Percentiles rank a stretch among this genome's conserved stretches.
Evolutionary conservation across 2,888 invertebrate genomes (phyloP).

Genomic region (Physocephala rufipes): DNA sequence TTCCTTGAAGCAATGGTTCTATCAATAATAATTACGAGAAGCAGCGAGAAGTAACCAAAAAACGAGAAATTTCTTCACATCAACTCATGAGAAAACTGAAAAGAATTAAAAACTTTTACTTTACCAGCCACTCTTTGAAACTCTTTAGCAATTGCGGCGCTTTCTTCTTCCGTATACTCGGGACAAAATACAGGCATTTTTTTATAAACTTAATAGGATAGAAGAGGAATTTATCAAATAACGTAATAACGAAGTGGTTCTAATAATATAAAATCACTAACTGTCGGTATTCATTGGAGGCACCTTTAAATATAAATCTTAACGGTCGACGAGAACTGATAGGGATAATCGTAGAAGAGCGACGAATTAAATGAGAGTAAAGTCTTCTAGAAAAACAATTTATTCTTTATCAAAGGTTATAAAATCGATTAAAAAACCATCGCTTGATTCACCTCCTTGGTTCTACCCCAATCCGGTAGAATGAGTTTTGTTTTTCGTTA

Average conservation of each 20-base stretch:
- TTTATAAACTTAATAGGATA: not conserved
- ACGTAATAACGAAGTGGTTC: not conserved
- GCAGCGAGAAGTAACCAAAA: too few relatives aligned
- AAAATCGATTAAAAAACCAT: too few relatives aligned
- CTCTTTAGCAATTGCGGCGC: slow-evolving; percentile 65
- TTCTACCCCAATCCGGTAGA: too few relatives aligned
- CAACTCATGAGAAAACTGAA: too few relatives aligned
- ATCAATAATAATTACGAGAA: too few relatives aligned
- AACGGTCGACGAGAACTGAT: not conserved
- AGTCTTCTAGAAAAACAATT: not conserved
- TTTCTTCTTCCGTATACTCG: slow-evolving; percentile 65
- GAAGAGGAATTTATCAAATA: not conserved
- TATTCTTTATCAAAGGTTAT: too few relatives aligned
- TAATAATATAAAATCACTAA: not conserved
- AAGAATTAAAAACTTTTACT: too few relatives aligned
- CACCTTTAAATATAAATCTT: not conserved
- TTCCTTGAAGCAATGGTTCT: too few relatives aligned
- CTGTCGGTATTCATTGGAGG: not conserved
- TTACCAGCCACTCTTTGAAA: slow-evolving; percentile 67
- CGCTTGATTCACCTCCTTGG: too few relatives aligned
- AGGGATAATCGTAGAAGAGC: not conserved
- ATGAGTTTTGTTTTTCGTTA: too few relatives aligned
- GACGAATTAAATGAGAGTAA: not conserved
- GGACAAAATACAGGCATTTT: slow-evolving; percentile 34
- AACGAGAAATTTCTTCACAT: too few relatives aligned